phyloP scores from a whole-genome alignment of 2,113 vertebrate species.

The Caretta caretta region DNA sequence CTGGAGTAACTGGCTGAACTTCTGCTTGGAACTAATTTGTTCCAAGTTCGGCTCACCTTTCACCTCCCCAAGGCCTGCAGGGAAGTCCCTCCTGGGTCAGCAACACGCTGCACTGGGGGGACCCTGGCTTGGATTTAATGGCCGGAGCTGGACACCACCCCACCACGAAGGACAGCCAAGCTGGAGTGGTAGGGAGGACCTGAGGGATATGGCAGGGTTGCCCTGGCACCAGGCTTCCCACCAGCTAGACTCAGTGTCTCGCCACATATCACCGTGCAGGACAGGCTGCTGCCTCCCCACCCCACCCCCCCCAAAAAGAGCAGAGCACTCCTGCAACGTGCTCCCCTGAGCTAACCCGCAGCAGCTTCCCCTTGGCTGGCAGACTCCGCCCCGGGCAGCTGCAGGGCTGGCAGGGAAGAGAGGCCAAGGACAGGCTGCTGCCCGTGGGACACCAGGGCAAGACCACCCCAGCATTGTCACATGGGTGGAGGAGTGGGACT shows the following conservation, averaged over 20 bases:
- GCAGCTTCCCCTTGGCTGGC: too few species aligned
- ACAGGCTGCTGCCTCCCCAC: neutral
- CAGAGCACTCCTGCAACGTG: too few species aligned
- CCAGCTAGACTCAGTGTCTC: fast-evolving
- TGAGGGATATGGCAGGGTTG: neutral
- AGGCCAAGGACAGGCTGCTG: neutral
- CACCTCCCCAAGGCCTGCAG: conserved; percentile 69
- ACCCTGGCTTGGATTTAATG: conserved; percentile 25
- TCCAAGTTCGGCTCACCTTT: conserved; percentile 77
- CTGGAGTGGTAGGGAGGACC: neutral
- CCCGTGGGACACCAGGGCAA: too few species aligned
- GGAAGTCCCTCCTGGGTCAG: conserved; percentile 73
- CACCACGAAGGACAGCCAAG: neutral
- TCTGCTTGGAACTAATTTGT: conserved; percentile 81
- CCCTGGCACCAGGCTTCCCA: fast-evolving
- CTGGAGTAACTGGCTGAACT: conserved; percentile 81
- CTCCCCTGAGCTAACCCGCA: too few species aligned
- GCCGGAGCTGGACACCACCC: neutral
- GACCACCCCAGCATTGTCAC: neutral
- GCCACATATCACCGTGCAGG: neutral
- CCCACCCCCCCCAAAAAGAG: neutral
- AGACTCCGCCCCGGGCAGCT: too few species aligned
- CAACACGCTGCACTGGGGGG: conserved; percentile 49
- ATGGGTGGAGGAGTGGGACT: too few species aligned
- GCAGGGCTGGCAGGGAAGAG: too few species aligned